Conservation (phyloP, 2,888 invertebrate species). For the Xestia sexstrigata region DNA sequence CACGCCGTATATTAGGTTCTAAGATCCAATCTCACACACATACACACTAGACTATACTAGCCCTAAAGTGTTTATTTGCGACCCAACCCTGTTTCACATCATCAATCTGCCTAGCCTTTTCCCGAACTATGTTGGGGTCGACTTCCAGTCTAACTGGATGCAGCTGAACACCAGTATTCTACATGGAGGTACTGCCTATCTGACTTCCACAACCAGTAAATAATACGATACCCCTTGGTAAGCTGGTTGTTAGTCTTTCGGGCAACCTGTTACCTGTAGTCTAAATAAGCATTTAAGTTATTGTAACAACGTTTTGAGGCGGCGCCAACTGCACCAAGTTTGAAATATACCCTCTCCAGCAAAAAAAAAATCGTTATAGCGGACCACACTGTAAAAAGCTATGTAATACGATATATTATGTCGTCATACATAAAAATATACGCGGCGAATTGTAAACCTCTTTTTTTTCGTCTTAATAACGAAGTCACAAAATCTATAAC, state of each 20-base stretch:
- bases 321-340: too few relatives aligned
- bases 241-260: not conserved
- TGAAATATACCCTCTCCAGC: too few relatives aligned
- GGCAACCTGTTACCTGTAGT: too few relatives aligned
- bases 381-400: not conserved
- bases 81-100: not conserved
- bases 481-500: too few relatives aligned
- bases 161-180: not conserved
- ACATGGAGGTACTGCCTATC: not conserved
- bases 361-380: not conserved
- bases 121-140: not conserved
- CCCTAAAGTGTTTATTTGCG: not conserved
- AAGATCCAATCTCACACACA: slow-evolving; percentile 31
- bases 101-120: not conserved
- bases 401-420: too few relatives aligned
- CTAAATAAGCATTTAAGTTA: too few relatives aligned
- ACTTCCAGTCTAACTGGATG: not conserved
- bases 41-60: not conserved
- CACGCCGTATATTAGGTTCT: slow-evolving; percentile 33
- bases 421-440: too few relatives aligned
- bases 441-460: too few relatives aligned
- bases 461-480: too few relatives aligned
- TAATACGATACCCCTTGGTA: not conserved
- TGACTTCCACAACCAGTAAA: too few relatives aligned
- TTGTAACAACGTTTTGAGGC: too few relatives aligned